Evolutionary conservation across 2,888 invertebrate species (phyloP), one percentile per base, ranked within the genome.

Genomic region (Keiferia lycopersicella): DNA sequence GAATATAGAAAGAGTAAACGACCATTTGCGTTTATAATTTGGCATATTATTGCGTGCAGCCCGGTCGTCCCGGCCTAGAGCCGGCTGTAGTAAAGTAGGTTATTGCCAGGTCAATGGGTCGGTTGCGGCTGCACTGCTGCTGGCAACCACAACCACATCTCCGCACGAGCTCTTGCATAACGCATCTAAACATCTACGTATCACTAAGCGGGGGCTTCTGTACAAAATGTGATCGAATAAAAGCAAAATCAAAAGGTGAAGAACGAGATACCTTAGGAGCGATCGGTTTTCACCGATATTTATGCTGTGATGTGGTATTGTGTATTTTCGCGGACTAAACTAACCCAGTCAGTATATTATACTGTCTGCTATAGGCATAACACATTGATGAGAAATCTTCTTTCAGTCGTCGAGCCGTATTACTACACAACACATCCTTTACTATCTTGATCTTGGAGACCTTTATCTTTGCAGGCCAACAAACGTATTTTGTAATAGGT

Each of bases 61-160:
- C 34, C 12, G 20, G 20, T 20, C 18, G 57, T 71, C 68, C 64
- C 45, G 64, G 72, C 66, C 64, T 50, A 61, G 69, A 57, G 61
- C 59, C 51, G 65, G 63, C 51, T 14, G 56, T 16, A 34, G 16
- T 22, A 67, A 73, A 68, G 72, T 77, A 67, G 77, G 74, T 76
- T 73, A 71, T 66, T 71, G 71, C 64, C 69, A 67, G 73, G 74
- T 76, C 70, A 78, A 66, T 73, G 65, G 75, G 75, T 73, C 77
- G 69, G 64, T 26, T 56, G 41, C 50, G 18, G 62, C 61, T 41
- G 61, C 59, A 45, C 53, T 34, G 61, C 56, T 16, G 12, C 30
- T 56, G 39, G 39, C 39, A 39, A 22, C 51, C 51, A 39, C 65
- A 65, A 63, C 62, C 51, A 26, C 51, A 64, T 64, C 63, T 64